Conservation (phyloP, 2,797 vertebrate genomes). For the Esox masquinongy region DNA sequence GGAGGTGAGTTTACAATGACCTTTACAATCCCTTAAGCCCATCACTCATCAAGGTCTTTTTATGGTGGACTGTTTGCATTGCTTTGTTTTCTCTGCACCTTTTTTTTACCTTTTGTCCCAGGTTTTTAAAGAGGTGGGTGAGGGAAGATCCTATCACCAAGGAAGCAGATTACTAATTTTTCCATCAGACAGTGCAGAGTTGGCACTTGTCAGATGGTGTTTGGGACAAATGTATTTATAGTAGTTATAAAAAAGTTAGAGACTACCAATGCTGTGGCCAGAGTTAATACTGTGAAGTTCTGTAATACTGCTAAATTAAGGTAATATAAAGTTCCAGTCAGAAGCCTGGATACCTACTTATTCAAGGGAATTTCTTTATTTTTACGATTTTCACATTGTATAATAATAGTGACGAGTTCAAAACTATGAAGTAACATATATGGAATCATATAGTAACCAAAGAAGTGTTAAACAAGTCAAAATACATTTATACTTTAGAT, state of each 20-base stretch:
- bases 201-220: neutral
- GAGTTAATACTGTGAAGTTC: neutral
- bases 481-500: too few species aligned
- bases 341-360: too few species aligned
- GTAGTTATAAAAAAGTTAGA: neutral
- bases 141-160: neutral
- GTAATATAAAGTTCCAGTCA: neutral
- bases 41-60: constrained; percentile 19
- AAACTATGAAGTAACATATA: too few species aligned
- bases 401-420: too few species aligned
- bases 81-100: constrained; percentile 1
- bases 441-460: too few species aligned
- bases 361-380: too few species aligned
- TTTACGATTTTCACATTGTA: too few species aligned
- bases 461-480: too few species aligned
- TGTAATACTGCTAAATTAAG: neutral
- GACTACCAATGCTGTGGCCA: neutral
- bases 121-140: constrained; percentile 14
- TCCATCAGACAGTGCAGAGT: neutral
- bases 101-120: neutral
- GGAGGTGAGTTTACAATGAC: constrained; percentile 17
- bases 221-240: neutral
- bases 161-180: constrained; percentile 11
- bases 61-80: constrained; percentile 7
- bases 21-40: constrained; percentile 10